These are phyloP conservation scores for Actenoides hombroni DNA, from an alignment of 2,113 vertebrate species.

Conservation along the genomic window DNA sequence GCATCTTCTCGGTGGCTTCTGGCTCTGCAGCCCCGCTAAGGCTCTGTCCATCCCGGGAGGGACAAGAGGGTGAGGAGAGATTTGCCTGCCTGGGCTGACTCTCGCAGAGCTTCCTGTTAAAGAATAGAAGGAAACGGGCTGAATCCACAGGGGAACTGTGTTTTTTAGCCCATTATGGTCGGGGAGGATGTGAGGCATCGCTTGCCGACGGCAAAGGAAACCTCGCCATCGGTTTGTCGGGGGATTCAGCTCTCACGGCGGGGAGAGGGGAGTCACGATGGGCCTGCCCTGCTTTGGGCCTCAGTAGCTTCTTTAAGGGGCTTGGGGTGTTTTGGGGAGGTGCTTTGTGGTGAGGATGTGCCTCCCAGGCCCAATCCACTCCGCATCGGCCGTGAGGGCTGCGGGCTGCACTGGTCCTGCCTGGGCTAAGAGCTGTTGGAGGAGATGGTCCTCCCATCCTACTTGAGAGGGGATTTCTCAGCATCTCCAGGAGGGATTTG, in stretches of 20 bases:
- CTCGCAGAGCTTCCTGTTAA: slow-evolving; percentile 80
- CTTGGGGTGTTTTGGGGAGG: neutral
- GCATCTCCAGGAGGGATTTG: fast-evolving
- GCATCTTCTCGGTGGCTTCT: slow-evolving; percentile 47
- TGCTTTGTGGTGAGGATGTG: neutral
- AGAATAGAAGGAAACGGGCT: slow-evolving; percentile 88
- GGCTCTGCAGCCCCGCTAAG: neutral
- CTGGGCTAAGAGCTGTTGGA: neutral
- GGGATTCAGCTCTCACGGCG: neutral
- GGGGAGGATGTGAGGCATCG: slow-evolving; percentile 71
- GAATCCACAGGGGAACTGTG: slow-evolving; percentile 71
- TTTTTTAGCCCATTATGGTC: slow-evolving; percentile 52
- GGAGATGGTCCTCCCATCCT: neutral
- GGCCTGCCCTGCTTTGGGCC: neutral
- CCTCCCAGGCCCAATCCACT: fast-evolving
- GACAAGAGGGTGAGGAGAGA: slow-evolving; percentile 23
- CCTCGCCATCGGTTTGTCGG: neutral
- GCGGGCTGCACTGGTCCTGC: neutral
- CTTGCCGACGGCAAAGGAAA: slow-evolving; percentile 33
- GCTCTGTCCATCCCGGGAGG: slow-evolving; percentile 69
- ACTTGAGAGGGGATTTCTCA: neutral
- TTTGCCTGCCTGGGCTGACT: slow-evolving; percentile 62
- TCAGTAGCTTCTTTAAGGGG: neutral
- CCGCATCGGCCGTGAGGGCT: fast-evolving
- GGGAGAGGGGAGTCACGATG: fast-evolving